A percentile compares a stretch with the other conserved stretches of the same genome.
Conservation (phyloP, 1,140 invertebrate genomes). For the Drosophila obscura region DNA sequence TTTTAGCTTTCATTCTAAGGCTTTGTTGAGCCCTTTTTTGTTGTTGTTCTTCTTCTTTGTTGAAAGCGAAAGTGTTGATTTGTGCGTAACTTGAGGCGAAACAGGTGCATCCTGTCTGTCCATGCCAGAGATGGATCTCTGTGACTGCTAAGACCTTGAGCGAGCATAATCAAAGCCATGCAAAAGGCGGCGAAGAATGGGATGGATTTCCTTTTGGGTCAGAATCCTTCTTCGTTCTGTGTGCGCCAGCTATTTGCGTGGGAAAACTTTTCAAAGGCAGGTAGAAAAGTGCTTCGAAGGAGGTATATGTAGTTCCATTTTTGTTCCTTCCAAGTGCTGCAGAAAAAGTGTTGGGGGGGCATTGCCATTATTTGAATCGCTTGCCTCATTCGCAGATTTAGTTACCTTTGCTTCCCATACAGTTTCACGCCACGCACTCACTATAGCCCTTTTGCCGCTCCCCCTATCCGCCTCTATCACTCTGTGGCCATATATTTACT, state of each 20-base stretch:
- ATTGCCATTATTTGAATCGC: too few relatives aligned
- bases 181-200: slow-evolving; percentile 11
- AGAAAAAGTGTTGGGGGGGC: too few relatives aligned
- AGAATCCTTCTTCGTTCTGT: slow-evolving; percentile 18
- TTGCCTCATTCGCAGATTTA: too few relatives aligned
- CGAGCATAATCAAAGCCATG: slow-evolving; percentile 22
- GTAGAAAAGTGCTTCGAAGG: background rate
- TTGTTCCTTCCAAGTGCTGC: too few relatives aligned
- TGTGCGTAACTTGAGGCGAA: slow-evolving; percentile 58
- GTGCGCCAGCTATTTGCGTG: slow-evolving; percentile 10
- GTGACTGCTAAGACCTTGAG: slow-evolving; percentile 23
- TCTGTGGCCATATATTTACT: background rate
- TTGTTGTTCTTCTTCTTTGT: background rate
- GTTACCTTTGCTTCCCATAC: too few relatives aligned
- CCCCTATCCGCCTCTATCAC: too few relatives aligned
- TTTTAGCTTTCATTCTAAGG: background rate
- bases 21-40: slow-evolving; percentile 17
- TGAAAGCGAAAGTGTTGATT: slow-evolving; percentile 77
- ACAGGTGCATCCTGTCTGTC: slow-evolving; percentile 68
- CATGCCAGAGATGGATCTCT: slow-evolving; percentile 6
- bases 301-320: too few relatives aligned
- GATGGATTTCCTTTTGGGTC: slow-evolving; percentile 25
- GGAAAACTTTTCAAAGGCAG: slow-evolving; percentile 27
- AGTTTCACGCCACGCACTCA: too few relatives aligned
- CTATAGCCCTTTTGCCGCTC: too few relatives aligned